Percentiles rank a stretch among this genome's conserved stretches.
Conservation (phyloP, 2,113 vertebrate genomes). For the Greenwoodochromis staneri region DNA sequence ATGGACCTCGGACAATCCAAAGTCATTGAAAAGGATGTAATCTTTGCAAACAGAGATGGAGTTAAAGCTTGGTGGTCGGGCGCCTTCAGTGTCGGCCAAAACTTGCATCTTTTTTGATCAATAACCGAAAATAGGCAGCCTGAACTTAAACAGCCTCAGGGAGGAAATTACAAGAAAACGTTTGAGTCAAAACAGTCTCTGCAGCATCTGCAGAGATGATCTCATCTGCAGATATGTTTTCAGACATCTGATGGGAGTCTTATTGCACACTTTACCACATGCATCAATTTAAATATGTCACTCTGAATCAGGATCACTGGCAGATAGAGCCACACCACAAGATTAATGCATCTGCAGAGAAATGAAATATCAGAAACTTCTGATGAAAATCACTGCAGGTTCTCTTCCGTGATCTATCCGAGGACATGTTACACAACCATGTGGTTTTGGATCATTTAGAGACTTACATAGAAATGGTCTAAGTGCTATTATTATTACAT, state of each 20-base stretch:
- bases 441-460: not conserved
- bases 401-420: not conserved
- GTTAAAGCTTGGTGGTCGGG: slow-evolving; percentile 5
- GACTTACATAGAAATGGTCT: not conserved
- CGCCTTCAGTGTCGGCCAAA: slow-evolving; percentile 1
- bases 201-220: not conserved
- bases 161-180: not conserved
- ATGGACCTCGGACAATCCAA: slow-evolving; percentile 27
- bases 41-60: not conserved
- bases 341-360: not conserved
- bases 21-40: slow-evolving; percentile 14
- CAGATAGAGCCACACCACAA: not conserved
- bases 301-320: not conserved
- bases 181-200: not conserved
- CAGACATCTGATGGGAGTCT: slow-evolving; percentile 17
- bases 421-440: not conserved
- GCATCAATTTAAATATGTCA: not conserved
- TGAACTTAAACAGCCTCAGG: slow-evolving; percentile 20
- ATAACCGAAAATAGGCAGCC: not conserved
- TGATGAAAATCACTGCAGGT: not conserved
- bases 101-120: not conserved
- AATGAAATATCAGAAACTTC: not conserved
- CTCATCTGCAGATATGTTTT: not conserved
- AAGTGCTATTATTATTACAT: not conserved
- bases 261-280: not conserved